phyloP scores from a whole-genome alignment of 2,797 vertebrate species.

The Harpagifer antarcticus region DNA sequence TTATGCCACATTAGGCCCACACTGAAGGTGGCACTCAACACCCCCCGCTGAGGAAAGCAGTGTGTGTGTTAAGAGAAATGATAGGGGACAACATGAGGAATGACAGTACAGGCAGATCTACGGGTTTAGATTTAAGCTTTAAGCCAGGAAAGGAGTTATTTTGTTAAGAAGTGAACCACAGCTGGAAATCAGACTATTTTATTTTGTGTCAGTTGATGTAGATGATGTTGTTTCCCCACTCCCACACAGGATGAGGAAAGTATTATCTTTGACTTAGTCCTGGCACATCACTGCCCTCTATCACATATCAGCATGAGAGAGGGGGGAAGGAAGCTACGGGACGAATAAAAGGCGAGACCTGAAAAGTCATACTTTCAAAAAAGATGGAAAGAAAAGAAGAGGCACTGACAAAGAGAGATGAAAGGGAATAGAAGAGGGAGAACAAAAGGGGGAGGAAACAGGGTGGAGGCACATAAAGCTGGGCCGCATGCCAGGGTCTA shows the following conservation, averaged over 20 bases:
- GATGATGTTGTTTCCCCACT: slow-evolving; percentile 50
- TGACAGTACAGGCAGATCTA: background rate
- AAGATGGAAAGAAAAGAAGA: slow-evolving; percentile 24
- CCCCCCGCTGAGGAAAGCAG: slow-evolving; percentile 28
- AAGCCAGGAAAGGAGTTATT: slow-evolving; percentile 14
- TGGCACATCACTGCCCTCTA: slow-evolving; percentile 60
- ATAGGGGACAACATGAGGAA: background rate
- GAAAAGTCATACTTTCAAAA: slow-evolving; percentile 28
- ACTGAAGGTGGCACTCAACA: slow-evolving; percentile 51
- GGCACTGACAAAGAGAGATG: slow-evolving; percentile 24
- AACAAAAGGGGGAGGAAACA: slow-evolving; percentile 31
- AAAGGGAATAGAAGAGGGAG: slow-evolving; percentile 16
- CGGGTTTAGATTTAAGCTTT: slow-evolving; percentile 23
- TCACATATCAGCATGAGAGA: slow-evolving; percentile 35
- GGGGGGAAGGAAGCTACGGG: slow-evolving; percentile 18
- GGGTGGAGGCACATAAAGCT: slow-evolving; percentile 33
- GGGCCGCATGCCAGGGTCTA: slow-evolving; percentile 69
- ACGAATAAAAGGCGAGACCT: slow-evolving; percentile 28
- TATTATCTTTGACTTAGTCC: slow-evolving; percentile 51
- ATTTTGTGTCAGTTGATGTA: slow-evolving; percentile 38
- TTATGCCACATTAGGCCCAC: slow-evolving; percentile 72
- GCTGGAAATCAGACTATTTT: slow-evolving; percentile 45
- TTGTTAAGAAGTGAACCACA: slow-evolving; percentile 2
- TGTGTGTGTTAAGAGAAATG: background rate
- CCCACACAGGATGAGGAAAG: slow-evolving; percentile 51